A percentile compares a stretch with the other conserved stretches of the same genome.
Evolutionary conservation across 2,113 vertebrate genomes (phyloP).

Genomic region (Leptobrachium ailaonicum): DNA sequence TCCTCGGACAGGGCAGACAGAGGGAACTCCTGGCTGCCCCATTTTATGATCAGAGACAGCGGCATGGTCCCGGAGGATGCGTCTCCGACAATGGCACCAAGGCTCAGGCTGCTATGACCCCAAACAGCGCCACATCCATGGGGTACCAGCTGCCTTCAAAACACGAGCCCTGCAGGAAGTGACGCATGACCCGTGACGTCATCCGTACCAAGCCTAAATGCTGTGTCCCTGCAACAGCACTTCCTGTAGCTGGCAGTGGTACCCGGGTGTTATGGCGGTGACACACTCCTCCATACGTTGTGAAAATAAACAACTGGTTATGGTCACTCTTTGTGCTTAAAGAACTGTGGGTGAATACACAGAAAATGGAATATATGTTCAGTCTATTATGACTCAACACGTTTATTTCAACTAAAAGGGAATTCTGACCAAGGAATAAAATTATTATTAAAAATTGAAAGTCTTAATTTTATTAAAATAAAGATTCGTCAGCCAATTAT

Average conservation of each 20-base stretch:
- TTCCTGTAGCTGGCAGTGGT: slow-evolving; percentile 15
- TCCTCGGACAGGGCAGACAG: slow-evolving; percentile 94
- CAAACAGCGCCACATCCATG: slow-evolving; percentile 6
- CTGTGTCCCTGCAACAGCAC: slow-evolving; percentile 1
- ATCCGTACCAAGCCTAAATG: neutral
- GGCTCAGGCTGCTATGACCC: neutral
- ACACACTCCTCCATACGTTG: no score
- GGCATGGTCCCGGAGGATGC: slow-evolving; percentile 72
- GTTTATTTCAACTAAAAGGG: no score
- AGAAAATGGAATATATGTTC: no score
- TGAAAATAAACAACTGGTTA: no score
- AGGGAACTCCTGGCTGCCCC: slow-evolving; percentile 96
- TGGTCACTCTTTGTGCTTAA: no score
- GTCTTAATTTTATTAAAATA: no score
- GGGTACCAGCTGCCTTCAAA: slow-evolving; percentile 6
- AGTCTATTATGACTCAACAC: no score
- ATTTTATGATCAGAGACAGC: slow-evolving; percentile 97
- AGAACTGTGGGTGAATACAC: no score
- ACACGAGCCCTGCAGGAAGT: slow-evolving; percentile 20
- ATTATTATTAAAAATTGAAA: no score
- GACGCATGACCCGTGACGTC: neutral
- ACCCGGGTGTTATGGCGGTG: neutral
- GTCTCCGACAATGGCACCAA: neutral
- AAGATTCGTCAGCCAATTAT: no score
- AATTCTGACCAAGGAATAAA: no score